Conservation (phyloP, 2,113 vertebrate genomes). For the Ondatra zibethicus region DNA sequence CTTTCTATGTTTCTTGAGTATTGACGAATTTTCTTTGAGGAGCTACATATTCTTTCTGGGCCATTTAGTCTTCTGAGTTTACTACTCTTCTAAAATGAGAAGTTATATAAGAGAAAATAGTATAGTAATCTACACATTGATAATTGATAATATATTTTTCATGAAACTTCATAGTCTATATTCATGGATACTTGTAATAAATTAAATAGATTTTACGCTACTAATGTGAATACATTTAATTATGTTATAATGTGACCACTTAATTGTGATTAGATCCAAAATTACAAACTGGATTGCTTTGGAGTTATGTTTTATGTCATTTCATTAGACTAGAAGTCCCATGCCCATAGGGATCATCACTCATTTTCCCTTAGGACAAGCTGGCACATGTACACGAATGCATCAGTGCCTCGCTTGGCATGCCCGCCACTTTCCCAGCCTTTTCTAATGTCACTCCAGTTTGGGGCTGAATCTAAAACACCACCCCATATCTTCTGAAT, state of each 20-base stretch:
- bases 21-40: neutral
- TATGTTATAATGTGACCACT: neutral
- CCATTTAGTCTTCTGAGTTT: neutral
- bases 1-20: neutral
- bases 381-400: neutral
- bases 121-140: neutral
- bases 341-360: neutral
- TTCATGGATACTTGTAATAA: neutral
- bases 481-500: neutral
- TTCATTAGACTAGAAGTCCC: neutral
- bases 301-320: neutral
- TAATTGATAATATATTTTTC: neutral
- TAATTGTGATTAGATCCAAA: neutral
- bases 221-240: neutral
- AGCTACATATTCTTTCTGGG: neutral
- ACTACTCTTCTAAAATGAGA: conserved; percentile 17
- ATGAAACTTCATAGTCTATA: neutral
- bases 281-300: neutral
- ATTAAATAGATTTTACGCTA: conserved; percentile 18
- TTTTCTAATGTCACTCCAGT: neutral
- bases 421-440: neutral
- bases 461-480: neutral
- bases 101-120: neutral
- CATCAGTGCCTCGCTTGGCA: neutral
- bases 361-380: neutral